These are phyloP conservation scores for Leptogaster cylindrica DNA, from an alignment of 2,888 invertebrate species.

Conservation along the genomic window DNA sequence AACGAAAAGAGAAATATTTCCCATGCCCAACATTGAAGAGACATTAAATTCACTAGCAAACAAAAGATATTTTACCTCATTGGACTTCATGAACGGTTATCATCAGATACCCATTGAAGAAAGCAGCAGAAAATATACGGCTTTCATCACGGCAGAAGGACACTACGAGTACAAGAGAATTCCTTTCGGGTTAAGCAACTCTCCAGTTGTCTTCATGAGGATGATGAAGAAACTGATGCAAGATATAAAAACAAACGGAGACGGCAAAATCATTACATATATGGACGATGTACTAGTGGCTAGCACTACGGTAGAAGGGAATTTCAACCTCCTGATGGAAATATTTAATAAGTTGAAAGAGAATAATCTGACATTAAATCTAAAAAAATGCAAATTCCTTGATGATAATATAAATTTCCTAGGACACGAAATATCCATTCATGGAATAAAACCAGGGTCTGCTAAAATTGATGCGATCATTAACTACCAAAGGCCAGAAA, in stretches of 20 bases:
- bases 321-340: background rate
- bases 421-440: background rate
- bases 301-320: background rate
- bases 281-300: conserved; percentile 19
- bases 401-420: background rate
- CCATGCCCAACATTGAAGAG: conserved; percentile 51
- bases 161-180: conserved; percentile 52
- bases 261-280: background rate
- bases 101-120: conserved; percentile 37
- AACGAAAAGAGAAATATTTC: conserved; percentile 48
- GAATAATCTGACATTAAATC: background rate
- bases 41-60: conserved; percentile 24
- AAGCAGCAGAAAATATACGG: conserved; percentile 45
- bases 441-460: background rate
- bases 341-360: background rate
- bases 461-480: background rate
- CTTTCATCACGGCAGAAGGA: conserved; percentile 51
- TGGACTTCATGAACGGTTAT: conserved; percentile 41
- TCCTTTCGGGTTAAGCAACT: conserved; percentile 50
- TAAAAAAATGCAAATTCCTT: conserved; percentile 1
- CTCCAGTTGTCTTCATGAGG: conserved; percentile 49
- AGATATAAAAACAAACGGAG: background rate
- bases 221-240: conserved; percentile 5
- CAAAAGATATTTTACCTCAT: conserved; percentile 20
- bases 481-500: background rate